Percentiles rank a stretch among this genome's conserved stretches.
phyloP scores from a whole-genome alignment of 2,113 vertebrate species.

The Sinocyclocheilus rhinocerous region DNA sequence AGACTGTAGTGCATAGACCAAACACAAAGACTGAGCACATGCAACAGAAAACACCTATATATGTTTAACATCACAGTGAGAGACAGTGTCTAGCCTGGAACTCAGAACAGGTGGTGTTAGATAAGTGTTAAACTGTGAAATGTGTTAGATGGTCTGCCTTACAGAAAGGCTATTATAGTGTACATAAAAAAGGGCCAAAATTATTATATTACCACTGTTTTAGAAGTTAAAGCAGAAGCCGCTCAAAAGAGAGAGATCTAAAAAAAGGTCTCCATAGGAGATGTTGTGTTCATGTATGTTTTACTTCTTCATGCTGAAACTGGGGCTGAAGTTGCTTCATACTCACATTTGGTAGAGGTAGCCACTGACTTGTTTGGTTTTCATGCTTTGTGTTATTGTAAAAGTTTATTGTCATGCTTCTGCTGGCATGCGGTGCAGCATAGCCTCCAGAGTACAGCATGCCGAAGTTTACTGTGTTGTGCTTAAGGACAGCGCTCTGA shows the following conservation, averaged over 20 bases:
- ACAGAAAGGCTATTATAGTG: not conserved
- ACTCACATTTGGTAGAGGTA: slow-evolving; percentile 85
- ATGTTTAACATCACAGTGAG: slow-evolving; percentile 55
- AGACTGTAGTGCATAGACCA: slow-evolving; percentile 39
- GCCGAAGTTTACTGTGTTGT: slow-evolving; percentile 99
- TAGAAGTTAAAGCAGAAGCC: slow-evolving; percentile 37
- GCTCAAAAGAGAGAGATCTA: slow-evolving; percentile 8
- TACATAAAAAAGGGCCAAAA: not conserved
- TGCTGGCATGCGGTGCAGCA: slow-evolving; percentile 93
- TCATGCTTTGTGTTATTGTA: slow-evolving; percentile 99
- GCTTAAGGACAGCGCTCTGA: slow-evolving; percentile 99
- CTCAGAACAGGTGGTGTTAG: slow-evolving; percentile 40
- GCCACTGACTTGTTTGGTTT: slow-evolving; percentile 93
- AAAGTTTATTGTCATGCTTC: slow-evolving; percentile 99
- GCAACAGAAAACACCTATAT: slow-evolving; percentile 58
- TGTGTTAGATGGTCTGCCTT: slow-evolving; percentile 38
- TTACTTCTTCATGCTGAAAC: slow-evolving; percentile 44
- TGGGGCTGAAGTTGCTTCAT: slow-evolving; percentile 59
- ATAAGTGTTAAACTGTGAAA: slow-evolving; percentile 48
- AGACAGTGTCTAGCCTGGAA: slow-evolving; percentile 44
- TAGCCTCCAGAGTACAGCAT: slow-evolving; percentile 98
- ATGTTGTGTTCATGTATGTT: not conserved
- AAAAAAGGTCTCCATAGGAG: slow-evolving; percentile 20
- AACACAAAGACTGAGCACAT: slow-evolving; percentile 60
- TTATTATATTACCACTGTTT: slow-evolving; percentile 1